Base-by-base conservation (phyloP, 2,113 vertebrate species). In the Stigmatopora nigra region DNA sequence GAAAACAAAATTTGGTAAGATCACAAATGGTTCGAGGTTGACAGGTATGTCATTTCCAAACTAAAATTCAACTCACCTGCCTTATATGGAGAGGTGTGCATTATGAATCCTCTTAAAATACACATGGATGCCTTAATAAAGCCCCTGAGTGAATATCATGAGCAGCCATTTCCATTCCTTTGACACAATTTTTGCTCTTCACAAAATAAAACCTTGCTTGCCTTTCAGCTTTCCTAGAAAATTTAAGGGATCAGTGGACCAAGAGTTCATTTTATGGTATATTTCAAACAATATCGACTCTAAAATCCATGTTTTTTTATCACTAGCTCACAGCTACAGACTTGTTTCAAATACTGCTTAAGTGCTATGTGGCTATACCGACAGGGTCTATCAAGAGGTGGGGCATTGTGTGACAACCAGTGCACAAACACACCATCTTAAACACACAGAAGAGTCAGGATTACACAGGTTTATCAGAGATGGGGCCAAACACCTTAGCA, bases 361-460 rank as follows among this genome's bases (percentile, higher is more conserved):
- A 45, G 55, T 66, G 51, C 66, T 51, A 41, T 52, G 59, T 22
- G 57, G 58, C 59, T 49, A 41, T 77, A 77, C 77, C 70, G 76
- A 53, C 12, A 1, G 19, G 20, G 1, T 61, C 59, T 31, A 35
- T 58, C 15, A 63, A 67, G 61, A 59, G 41, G 71, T 63, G 65
- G 64, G 46, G 17, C 14, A 68, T 72, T 68, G 72, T 52, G 73
- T 25, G 53, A 51, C 64, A 57, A 63, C 13, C 38, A 65, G 55
- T 69, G 49, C 72, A 78, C 77, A 81, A 70, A 73, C 73, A 81
- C 78, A 71, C 73, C 35, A 36, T 60, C 38, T 59, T 67, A 74
- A 82, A 83, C 17, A 59, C 72, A 65, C 70, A 52, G 53, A 20
- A 61, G 65, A 74, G 66, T 79, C 64, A 51, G 61, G 63, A 75